Percentiles rank a stretch among this genome's conserved stretches.
phyloP scores from a whole-genome alignment of 1,140 invertebrate genomes.

The Lethocerus indicus region DNA sequence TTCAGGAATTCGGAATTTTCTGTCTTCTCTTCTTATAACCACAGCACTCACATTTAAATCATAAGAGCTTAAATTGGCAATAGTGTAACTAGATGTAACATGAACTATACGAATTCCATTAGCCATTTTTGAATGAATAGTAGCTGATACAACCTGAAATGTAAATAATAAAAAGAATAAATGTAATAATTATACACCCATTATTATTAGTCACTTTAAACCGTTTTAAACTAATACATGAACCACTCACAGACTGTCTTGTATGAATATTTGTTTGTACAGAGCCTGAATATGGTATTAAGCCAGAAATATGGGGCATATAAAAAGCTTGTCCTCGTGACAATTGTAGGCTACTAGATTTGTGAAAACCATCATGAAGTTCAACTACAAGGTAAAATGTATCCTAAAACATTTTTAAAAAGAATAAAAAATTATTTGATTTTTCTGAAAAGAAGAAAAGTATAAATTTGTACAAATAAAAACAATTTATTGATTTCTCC shows the following conservation, averaged over 20 bases:
- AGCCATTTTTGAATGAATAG: constrained; percentile 29
- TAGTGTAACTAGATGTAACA: constrained; percentile 33
- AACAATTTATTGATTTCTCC: too few species aligned
- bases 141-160: constrained; percentile 18
- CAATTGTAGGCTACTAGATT: constrained; percentile 33
- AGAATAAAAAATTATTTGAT: neutral
- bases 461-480: too few species aligned
- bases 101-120: constrained; percentile 34
- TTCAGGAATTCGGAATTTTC: too few species aligned
- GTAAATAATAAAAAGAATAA: neutral
- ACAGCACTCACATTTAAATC: constrained; percentile 30
- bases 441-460: neutral
- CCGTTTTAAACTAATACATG: neutral
- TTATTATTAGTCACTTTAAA: too few species aligned
- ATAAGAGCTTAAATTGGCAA: constrained; percentile 31
- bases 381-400: constrained; percentile 38
- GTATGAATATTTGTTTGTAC: constrained; percentile 26
- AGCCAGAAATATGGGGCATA: constrained; percentile 36
- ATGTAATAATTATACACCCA: too few species aligned
- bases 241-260: constrained; percentile 4
- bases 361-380: constrained; percentile 26
- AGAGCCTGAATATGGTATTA: constrained; percentile 33
- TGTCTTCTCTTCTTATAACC: too few species aligned
- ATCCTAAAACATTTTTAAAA: constrained; percentile 24
- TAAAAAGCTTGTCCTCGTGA: constrained; percentile 31